phyloP scores from a whole-genome alignment of 2,888 invertebrate species.

The Pristionchus entomophagus region DNA sequence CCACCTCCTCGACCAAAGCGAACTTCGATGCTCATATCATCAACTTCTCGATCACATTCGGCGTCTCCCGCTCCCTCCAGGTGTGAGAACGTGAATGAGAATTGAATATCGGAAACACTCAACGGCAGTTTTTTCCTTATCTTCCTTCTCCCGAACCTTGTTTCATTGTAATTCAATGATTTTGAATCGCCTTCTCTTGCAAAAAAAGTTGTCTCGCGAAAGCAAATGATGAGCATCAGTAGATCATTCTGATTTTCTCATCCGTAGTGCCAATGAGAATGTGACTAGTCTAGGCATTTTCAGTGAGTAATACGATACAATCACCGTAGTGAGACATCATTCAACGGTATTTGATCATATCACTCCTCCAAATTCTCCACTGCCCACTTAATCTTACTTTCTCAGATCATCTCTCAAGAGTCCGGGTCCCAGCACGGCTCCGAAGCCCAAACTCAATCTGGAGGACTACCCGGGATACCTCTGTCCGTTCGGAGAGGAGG shows the following conservation, averaged over 20 bases:
- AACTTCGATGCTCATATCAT: constrained; percentile 33
- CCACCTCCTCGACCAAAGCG: constrained; percentile 42
- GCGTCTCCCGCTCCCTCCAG: background rate
- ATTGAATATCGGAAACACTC: background rate
- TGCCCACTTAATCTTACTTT: background rate
- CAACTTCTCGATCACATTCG: background rate
- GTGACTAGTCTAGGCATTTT: background rate
- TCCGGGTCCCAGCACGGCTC: background rate
- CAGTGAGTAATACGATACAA: background rate
- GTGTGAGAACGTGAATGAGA: background rate
- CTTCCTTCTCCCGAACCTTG: too few species aligned
- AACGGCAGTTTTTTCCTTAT: too few species aligned
- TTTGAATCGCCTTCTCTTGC: too few species aligned
- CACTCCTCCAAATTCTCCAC: background rate
- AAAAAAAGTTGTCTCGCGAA: too few species aligned
- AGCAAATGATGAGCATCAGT: too few species aligned
- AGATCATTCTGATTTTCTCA: too few species aligned
- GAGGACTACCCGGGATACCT: constrained; percentile 48
- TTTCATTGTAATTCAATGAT: too few species aligned
- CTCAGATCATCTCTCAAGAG: background rate
- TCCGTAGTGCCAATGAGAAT: too few species aligned
- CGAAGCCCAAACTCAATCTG: background rate
- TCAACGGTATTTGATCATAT: background rate
- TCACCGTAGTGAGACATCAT: background rate
- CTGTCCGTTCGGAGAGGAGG: constrained; percentile 49